Conservation (phyloP, 2,888 invertebrate genomes). For the Drosophila gaucha region DNA sequence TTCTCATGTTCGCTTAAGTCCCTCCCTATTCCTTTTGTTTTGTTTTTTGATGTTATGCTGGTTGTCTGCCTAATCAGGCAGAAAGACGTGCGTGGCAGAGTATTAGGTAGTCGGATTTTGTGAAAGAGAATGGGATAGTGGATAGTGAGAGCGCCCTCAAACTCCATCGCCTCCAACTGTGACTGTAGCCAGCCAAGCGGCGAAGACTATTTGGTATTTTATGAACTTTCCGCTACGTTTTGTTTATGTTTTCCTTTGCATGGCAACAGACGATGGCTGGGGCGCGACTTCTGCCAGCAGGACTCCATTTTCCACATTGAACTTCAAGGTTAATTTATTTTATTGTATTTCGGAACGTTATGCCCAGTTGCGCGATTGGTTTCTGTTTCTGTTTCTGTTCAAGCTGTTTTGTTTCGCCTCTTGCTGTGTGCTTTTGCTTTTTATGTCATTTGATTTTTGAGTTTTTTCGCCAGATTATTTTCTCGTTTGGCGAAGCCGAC, state of each 20-base stretch:
- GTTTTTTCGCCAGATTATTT: slow-evolving; percentile 50
- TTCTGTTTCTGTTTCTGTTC: background rate
- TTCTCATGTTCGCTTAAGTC: background rate
- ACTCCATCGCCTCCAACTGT: slow-evolving; percentile 28
- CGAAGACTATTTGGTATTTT: slow-evolving; percentile 36
- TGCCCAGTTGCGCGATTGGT: slow-evolving; percentile 26
- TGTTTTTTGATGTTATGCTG: slow-evolving; percentile 4
- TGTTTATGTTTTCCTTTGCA: slow-evolving; percentile 41
- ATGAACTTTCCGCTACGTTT: slow-evolving; percentile 40
- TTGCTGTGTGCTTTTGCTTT: slow-evolving; percentile 5
- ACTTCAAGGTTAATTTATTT: slow-evolving; percentile 74
- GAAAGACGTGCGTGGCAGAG: slow-evolving; percentile 25
- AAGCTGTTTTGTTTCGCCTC: background rate
- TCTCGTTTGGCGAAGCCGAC: slow-evolving; percentile 15
- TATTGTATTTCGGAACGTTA: slow-evolving; percentile 51
- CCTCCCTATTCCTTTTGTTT: background rate
- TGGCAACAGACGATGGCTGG: slow-evolving; percentile 25
- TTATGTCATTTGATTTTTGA: slow-evolving; percentile 70
- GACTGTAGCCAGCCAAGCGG: slow-evolving; percentile 33
- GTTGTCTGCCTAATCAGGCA: slow-evolving; percentile 46
- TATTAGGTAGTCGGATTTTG: background rate
- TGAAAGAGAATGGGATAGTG: background rate
- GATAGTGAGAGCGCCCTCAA: background rate
- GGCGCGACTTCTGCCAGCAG: slow-evolving; percentile 24
- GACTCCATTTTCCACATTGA: slow-evolving; percentile 58